Percentiles rank a stretch among this genome's conserved stretches.
These are phyloP conservation scores for Pangasius krempfi DNA, from an alignment of 2,797 vertebrate genomes.

Conservation along the genomic window DNA sequence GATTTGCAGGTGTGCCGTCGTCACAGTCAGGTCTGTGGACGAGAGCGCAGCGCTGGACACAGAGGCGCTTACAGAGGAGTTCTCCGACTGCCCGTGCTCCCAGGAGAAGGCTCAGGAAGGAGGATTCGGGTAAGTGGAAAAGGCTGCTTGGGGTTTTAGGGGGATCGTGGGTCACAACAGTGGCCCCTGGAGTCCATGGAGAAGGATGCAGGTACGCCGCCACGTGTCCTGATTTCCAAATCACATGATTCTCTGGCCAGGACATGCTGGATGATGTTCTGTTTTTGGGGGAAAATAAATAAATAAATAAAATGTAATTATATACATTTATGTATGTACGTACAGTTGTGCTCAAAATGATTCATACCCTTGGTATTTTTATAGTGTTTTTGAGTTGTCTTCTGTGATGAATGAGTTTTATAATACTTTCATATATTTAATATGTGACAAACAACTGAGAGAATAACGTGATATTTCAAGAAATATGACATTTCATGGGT, in stretches of 20 bases:
- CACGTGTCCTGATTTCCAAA: conserved; percentile 72
- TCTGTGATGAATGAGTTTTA: too few species aligned
- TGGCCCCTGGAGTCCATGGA: conserved; percentile 76
- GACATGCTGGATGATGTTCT: conserved; percentile 62
- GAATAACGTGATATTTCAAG: too few species aligned
- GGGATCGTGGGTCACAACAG: conserved; percentile 65
- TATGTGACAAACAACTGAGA: too few species aligned
- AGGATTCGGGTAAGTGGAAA: conserved; percentile 68
- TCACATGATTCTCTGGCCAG: conserved; percentile 51
- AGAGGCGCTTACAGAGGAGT: conserved; percentile 71
- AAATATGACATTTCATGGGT: too few species aligned
- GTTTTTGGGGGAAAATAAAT: background rate
- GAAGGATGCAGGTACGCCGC: conserved; percentile 71
- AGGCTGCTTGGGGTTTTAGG: conserved; percentile 56
- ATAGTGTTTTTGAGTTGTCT: too few species aligned
- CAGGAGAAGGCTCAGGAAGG: conserved; percentile 67
- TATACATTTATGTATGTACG: background rate
- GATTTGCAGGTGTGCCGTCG: conserved; percentile 43
- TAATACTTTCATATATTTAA: too few species aligned
- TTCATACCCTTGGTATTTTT: too few species aligned
- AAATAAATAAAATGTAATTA: background rate
- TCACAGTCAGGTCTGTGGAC: conserved; percentile 67
- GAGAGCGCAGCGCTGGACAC: conserved; percentile 71
- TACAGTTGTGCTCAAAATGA: too few species aligned
- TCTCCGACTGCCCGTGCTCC: conserved; percentile 64